phyloP scores from a whole-genome alignment of 1,140 invertebrate genomes.

The Drosophila mauritiana region DNA sequence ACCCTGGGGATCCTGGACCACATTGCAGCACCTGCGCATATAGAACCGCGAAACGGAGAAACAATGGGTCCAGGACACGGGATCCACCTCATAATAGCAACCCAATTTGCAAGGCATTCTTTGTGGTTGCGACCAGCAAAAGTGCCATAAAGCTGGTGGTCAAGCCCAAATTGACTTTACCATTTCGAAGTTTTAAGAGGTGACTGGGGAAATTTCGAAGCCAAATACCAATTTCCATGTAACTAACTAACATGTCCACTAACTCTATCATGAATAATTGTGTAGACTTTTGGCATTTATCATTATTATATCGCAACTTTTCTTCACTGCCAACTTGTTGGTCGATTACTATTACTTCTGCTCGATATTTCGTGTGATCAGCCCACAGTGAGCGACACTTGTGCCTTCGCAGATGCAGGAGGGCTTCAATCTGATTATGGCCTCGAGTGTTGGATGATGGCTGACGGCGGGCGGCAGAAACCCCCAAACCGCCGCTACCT shows the following conservation, averaged over 20 bases:
- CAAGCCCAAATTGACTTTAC: constrained; percentile 7
- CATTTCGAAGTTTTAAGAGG: background rate
- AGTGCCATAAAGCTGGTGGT: constrained; percentile 2
- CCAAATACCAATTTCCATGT: background rate
- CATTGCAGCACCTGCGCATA: background rate
- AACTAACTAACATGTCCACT: too few species aligned
- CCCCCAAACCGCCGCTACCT: too few species aligned
- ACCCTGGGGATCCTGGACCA: constrained; percentile 1
- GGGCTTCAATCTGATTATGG: constrained; percentile 72
- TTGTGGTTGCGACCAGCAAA: background rate
- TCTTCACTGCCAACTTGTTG: too few species aligned
- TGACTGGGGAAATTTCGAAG: background rate
- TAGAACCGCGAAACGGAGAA: constrained; percentile 13
- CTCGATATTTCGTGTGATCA: background rate
- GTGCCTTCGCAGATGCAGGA: constrained; percentile 12
- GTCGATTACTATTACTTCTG: background rate
- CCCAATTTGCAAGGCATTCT: constrained; percentile 21
- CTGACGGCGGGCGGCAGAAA: constrained; percentile 12
- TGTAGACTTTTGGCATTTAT: too few species aligned
- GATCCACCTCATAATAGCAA: background rate
- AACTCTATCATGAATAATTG: too few species aligned
- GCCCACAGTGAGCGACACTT: constrained; percentile 29
- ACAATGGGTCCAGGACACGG: constrained; percentile 30
- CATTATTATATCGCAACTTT: too few species aligned
- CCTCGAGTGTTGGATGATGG: constrained; percentile 58